Evolutionary conservation across 2,113 vertebrate genomes (phyloP), one percentile per base, ranked within the genome.

Genomic region (Stegastes partitus): DNA sequence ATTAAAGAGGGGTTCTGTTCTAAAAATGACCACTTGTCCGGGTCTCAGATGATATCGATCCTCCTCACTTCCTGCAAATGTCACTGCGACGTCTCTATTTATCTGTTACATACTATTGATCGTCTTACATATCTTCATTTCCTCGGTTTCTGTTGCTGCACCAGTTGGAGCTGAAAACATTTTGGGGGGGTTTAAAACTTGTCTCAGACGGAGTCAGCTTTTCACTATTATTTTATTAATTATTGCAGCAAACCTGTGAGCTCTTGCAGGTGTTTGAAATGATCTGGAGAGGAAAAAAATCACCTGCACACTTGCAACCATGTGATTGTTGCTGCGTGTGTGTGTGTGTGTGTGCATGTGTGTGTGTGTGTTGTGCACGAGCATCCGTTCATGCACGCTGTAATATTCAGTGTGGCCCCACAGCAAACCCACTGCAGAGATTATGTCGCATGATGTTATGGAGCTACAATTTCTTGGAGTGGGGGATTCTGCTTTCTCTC

Each of bases 391-490:
- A 0, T 45, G 37, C 15, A 44, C 58, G 45, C 62, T 22, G 2
- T 54, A 22, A 50, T 68, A 54, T 59, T 59, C 68, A 31, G 50
- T 11, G 83, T 22, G 77, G 81, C 82, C 82, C 87, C 22, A 65
- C 62, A 83, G 81, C 68, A 62, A 66, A 74, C 70, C 69, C 81
- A 84, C 85, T 87, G 85, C 88, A 88, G 87, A 83, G 87, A 82
- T 76, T 75, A 79, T 89, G 87, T 87, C 82, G 80, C 88, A 89
- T 87, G 79, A 84, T 83, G 68, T 81, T 82, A 50, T 39, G 69
- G 82, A 86, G 85, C 87, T 66, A 63, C 72, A 72, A 18, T 86
- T 88, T 91, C 89, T 87, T 83, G 63, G 86, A 82, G 83, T 68
- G 64, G 50, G 73, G 80, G 72, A 44, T 69, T 84, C 82, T 81